phyloP scores from a whole-genome alignment of 2,113 vertebrate species.

The Engystomops pustulosus region DNA sequence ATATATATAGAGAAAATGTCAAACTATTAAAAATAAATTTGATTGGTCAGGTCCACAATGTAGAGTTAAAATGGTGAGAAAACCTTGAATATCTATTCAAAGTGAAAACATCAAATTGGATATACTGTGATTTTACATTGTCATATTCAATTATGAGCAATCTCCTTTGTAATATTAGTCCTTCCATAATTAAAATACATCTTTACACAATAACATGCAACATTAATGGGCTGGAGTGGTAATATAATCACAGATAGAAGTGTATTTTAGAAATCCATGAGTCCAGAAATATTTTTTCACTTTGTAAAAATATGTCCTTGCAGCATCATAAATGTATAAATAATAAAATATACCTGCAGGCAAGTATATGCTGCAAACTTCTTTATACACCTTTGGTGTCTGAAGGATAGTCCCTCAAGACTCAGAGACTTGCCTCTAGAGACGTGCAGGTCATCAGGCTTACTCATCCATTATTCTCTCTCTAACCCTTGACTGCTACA shows the following conservation, averaged over 20 bases:
- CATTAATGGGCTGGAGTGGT: not conserved
- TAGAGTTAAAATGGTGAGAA: not conserved
- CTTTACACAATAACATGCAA: not conserved
- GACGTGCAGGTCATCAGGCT: constrained; percentile 24
- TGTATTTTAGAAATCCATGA: not conserved
- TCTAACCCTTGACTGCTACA: constrained; percentile 33
- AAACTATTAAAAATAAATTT: no score
- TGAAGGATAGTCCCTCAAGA: constrained; percentile 23
- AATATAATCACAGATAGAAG: not conserved
- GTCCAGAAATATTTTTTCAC: not conserved
- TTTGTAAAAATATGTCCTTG: constrained; percentile 18
- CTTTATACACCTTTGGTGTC: constrained; percentile 45
- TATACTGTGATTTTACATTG: not conserved
- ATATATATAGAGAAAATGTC: no score
- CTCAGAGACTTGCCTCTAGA: constrained; percentile 23
- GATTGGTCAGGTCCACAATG: no score
- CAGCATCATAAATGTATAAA: constrained; percentile 28
- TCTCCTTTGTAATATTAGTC: not conserved
- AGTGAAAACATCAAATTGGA: not conserved
- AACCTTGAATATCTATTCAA: not conserved
- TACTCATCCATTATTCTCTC: constrained; percentile 43
- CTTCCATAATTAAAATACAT: not conserved
- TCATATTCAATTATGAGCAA: not conserved
- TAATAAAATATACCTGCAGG: constrained; percentile 55
- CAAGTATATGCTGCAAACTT: constrained; percentile 27